These are phyloP conservation scores for Steinernema scapterisci DNA, from an alignment of 2,888 invertebrate genomes.

Conservation along the genomic window DNA sequence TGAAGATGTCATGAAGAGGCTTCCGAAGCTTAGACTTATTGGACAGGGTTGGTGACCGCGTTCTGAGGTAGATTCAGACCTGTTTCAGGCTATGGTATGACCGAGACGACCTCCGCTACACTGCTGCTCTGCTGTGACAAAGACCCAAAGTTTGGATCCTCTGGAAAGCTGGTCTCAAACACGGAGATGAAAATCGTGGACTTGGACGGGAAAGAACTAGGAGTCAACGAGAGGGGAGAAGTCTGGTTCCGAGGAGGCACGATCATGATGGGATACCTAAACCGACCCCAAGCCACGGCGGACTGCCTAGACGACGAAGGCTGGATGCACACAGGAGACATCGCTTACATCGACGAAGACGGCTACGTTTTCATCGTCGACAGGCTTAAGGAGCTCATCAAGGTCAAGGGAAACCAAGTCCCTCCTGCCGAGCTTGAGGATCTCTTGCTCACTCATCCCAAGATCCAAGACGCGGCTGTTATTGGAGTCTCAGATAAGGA, in stretches of 20 bases:
- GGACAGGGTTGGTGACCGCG: background rate
- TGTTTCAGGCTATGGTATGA: background rate
- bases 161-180: slow-evolving; percentile 35
- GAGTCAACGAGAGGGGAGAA: slow-evolving; percentile 51
- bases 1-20: slow-evolving; percentile 53
- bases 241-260: slow-evolving; percentile 86
- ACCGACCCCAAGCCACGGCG: slow-evolving; percentile 67
- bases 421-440: slow-evolving; percentile 48
- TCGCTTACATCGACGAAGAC: slow-evolving; percentile 38
- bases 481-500: slow-evolving; percentile 42
- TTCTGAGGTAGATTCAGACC: background rate
- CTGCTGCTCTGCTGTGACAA: background rate
- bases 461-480: slow-evolving; percentile 44
- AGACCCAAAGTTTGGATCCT: slow-evolving; percentile 30
- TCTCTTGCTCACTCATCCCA: slow-evolving; percentile 43
- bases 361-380: slow-evolving; percentile 54
- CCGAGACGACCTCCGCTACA: background rate
- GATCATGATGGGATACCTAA: slow-evolving; percentile 83
- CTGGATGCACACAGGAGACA: slow-evolving; percentile 50
- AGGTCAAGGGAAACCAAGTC: slow-evolving; percentile 44
- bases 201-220: slow-evolving; percentile 30
- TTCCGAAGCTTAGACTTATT: slow-evolving; percentile 45
- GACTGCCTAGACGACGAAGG: slow-evolving; percentile 45
- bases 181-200: slow-evolving; percentile 45
- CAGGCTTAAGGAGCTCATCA: slow-evolving; percentile 62